Evolutionary conservation across 2,113 vertebrate species (phyloP).

Genomic region (Cyphomyrus plagiostoma): DNA sequence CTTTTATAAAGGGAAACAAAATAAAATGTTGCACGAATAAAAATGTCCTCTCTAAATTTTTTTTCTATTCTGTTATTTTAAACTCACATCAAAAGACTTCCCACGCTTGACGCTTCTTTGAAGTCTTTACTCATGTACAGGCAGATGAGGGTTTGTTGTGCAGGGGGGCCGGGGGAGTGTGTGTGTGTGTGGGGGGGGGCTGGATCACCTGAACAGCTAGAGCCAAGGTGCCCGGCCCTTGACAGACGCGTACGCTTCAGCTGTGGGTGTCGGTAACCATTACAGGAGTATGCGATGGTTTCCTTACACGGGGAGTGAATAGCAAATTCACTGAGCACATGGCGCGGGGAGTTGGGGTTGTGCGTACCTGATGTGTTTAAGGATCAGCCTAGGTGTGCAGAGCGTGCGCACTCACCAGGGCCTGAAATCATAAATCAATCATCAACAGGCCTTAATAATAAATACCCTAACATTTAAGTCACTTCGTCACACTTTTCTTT

Average conservation of each 20-base stretch:
- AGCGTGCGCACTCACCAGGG: neutral
- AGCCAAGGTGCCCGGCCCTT: neutral
- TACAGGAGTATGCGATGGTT: neutral
- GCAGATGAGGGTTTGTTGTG: neutral
- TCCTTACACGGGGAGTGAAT: neutral
- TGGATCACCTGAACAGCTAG: neutral
- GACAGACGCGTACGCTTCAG: neutral
- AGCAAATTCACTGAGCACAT: neutral
- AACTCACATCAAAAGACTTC: constrained; percentile 23
- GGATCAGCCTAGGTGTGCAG: neutral
- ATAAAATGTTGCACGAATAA: constrained; percentile 10
- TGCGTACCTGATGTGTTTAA: neutral
- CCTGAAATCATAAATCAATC: neutral
- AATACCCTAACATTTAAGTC: neutral
- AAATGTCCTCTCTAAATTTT: constrained; percentile 20
- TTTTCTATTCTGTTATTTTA: constrained; percentile 8
- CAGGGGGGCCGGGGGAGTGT: neutral
- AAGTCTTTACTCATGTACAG: constrained; percentile 10
- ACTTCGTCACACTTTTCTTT: neutral
- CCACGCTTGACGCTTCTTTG: constrained; percentile 10
- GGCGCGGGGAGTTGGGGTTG: neutral
- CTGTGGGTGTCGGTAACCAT: neutral
- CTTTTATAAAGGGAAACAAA: constrained; percentile 11
- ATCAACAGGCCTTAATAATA: neutral
- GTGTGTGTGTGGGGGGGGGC: neutral